Evolutionary conservation across 2,888 invertebrate species (phyloP).

Genomic region (Drosophila meridionalis): DNA sequence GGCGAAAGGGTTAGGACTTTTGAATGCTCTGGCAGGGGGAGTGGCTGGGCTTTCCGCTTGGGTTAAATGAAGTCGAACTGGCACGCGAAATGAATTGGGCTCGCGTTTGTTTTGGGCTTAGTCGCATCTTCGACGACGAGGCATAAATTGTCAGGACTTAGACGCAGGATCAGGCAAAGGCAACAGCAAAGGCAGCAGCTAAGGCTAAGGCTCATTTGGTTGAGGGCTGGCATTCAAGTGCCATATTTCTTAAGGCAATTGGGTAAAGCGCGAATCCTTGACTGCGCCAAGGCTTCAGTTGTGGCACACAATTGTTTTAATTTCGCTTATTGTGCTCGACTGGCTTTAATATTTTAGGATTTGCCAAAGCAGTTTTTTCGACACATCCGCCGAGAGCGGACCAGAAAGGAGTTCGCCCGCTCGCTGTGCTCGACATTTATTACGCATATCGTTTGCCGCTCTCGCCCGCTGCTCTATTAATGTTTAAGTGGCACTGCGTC

Average conservation of each 20-base stretch:
- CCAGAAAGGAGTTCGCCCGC: not conserved
- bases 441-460: conserved; percentile 73
- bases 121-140: conserved; percentile 69
- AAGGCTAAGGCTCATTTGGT: conserved; percentile 69
- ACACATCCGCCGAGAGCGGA: conserved; percentile 44
- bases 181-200: conserved; percentile 16
- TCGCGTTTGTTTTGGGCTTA: conserved; percentile 71
- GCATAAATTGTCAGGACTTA: conserved; percentile 69
- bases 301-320: conserved; percentile 77
- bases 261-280: conserved; percentile 30
- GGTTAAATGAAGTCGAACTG: conserved; percentile 84
- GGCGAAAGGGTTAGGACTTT: conserved; percentile 58
- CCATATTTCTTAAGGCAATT: conserved; percentile 74
- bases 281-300: conserved; percentile 21
- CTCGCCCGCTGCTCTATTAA: conserved; percentile 70
- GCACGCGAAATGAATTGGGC: conserved; percentile 77
- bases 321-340: conserved; percentile 76
- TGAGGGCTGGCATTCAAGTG: conserved; percentile 59
- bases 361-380: conserved; percentile 55
- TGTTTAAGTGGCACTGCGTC: conserved; percentile 82
- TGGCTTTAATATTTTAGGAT: conserved; percentile 79
- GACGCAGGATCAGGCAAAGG: conserved; percentile 33
- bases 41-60: conserved; percentile 21
- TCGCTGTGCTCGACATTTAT: conserved; percentile 74
- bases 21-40: conserved; percentile 3